These are phyloP conservation scores for Oasisia sp. DNA, from an alignment of 2,888 invertebrate genomes.

Conservation along the genomic window DNA sequence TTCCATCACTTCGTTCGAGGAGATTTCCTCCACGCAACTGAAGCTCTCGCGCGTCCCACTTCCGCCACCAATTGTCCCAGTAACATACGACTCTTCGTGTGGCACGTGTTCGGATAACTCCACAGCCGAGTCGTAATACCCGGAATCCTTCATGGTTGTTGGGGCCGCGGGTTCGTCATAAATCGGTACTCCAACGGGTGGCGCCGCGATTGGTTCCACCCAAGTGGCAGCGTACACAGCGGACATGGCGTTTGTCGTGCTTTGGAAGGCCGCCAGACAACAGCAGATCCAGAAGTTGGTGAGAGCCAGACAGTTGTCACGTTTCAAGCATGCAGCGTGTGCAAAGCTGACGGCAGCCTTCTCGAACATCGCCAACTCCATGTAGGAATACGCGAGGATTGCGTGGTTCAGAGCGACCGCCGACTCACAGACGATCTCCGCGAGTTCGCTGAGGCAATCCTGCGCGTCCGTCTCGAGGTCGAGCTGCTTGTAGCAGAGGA, in stretches of 20 bases:
- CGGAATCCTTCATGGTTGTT: slow-evolving; percentile 33
- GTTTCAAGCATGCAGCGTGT: slow-evolving; percentile 52
- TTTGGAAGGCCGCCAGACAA: slow-evolving; percentile 39
- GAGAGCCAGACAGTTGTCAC: slow-evolving; percentile 54
- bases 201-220: not conserved
- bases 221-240: not conserved
- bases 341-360: slow-evolving; percentile 58
- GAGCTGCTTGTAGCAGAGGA: slow-evolving; percentile 58
- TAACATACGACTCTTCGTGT: slow-evolving; percentile 9
- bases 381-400: slow-evolving; percentile 60
- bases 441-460: slow-evolving; percentile 44
- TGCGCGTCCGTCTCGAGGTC: slow-evolving; percentile 53
- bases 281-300: slow-evolving; percentile 60
- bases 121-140: slow-evolving; percentile 33
- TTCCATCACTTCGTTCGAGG: not conserved
- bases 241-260: slow-evolving; percentile 18
- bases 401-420: slow-evolving; percentile 45
- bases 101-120: not conserved
- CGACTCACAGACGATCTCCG: slow-evolving; percentile 14
- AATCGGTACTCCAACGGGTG: not conserved
- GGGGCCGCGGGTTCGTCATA: not conserved
- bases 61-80: not conserved
- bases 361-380: slow-evolving; percentile 58
- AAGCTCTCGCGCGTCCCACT: not conserved
- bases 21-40: slow-evolving; percentile 18